Evolutionary conservation across 2,113 vertebrate species (phyloP).

Genomic region (Copsychus sechellarum): DNA sequence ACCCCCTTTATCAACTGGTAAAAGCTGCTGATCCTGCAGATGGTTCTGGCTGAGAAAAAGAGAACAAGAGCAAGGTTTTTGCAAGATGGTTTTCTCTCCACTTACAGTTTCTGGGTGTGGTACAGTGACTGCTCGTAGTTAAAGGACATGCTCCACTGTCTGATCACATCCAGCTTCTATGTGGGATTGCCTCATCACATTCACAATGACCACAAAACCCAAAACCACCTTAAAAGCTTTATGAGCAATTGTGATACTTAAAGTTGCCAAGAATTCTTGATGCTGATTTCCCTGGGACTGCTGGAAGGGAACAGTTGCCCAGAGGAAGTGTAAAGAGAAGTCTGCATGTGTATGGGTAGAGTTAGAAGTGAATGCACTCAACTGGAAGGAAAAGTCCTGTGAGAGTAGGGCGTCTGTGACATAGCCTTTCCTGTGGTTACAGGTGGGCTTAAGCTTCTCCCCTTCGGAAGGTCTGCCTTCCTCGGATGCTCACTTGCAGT

Average conservation of each 20-base stretch:
- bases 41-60: background rate
- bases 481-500: conserved; percentile 62
- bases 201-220: background rate
- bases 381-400: background rate
- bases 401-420: background rate
- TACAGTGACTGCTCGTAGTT: background rate
- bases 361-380: background rate
- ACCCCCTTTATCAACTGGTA: background rate
- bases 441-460: conserved; percentile 80
- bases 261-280: background rate
- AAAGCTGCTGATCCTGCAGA: background rate
- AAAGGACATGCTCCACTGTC: background rate
- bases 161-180: background rate
- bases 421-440: background rate
- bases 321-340: background rate
- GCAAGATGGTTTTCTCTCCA: background rate
- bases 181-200: background rate
- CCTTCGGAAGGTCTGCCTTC: conserved; percentile 74
- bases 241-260: background rate
- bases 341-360: background rate
- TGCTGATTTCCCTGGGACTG: background rate
- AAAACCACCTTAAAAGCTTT: background rate
- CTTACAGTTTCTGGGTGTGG: background rate
- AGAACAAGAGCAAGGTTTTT: background rate
- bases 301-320: background rate